phyloP scores from a whole-genome alignment of 2,888 invertebrate genomes.

The Bimastos eiseni region DNA sequence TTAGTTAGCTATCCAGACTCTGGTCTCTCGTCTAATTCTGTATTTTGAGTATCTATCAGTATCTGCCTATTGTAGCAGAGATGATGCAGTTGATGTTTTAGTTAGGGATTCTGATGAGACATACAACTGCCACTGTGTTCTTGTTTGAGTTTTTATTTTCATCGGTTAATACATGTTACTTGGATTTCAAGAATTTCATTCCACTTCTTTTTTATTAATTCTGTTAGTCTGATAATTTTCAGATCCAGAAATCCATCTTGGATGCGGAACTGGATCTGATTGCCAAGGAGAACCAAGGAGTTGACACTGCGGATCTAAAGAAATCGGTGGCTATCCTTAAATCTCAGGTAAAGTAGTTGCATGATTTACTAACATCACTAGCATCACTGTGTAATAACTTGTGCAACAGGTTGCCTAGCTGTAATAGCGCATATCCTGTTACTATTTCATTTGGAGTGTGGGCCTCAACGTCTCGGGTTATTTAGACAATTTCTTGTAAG shows the following conservation, averaged over 20 bases:
- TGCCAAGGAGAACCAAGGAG: slow-evolving; percentile 84
- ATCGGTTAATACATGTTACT: not conserved
- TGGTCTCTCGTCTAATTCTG: no score
- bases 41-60: no score
- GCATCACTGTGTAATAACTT: not conserved
- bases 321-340: slow-evolving; percentile 77
- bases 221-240: slow-evolving; percentile 24
- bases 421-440: not conserved
- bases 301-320: slow-evolving; percentile 80
- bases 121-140: not conserved
- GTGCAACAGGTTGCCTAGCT: not conserved
- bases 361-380: no score
- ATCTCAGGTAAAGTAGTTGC: slow-evolving; percentile 47
- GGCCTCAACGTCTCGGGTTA: not conserved
- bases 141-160: not conserved
- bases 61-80: no score
- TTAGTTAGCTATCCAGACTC: not conserved
- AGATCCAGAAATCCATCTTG: slow-evolving; percentile 80
- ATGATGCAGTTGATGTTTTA: no score
- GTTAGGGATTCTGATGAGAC: no score
- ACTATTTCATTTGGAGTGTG: not conserved
- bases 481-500: not conserved
- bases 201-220: not conserved
- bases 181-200: not conserved
- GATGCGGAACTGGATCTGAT: slow-evolving; percentile 89